phyloP scores from a whole-genome alignment of 2,113 vertebrate genomes.

The Melanotaenia duboulayi region DNA sequence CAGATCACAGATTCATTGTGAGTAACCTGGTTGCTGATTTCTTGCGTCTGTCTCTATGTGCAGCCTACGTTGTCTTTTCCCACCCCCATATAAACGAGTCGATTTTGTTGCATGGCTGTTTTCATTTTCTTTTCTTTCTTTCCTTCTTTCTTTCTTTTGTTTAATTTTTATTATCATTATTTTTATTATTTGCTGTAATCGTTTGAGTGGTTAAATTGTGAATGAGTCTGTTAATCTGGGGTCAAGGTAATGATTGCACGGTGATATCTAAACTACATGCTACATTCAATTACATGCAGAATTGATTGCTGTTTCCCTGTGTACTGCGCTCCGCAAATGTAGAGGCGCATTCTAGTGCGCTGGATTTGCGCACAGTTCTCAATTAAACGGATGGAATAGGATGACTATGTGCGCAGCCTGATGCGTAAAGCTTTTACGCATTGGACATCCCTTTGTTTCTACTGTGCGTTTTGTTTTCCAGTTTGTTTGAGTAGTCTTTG shows the following conservation, averaged over 20 bases:
- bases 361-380: conserved; percentile 27
- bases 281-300: conserved; percentile 61
- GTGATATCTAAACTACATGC: conserved; percentile 43
- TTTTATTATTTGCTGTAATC: conserved; percentile 20
- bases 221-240: conserved; percentile 38
- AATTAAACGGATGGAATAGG: conserved; percentile 26
- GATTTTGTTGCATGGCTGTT: conserved; percentile 17
- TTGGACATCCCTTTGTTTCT: conserved; percentile 75
- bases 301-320: conserved; percentile 52
- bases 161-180: too few species aligned
- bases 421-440: conserved; percentile 80
- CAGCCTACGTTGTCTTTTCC: not conserved
- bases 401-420: conserved; percentile 56
- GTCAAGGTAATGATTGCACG: conserved; percentile 38
- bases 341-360: conserved; percentile 26
- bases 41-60: conserved; percentile 25
- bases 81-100: conserved; percentile 21
- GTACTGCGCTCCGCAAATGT: conserved; percentile 46
- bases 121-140: not conserved
- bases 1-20: conserved; percentile 73
- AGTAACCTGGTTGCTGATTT: conserved; percentile 66
- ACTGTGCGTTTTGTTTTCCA: conserved; percentile 55
- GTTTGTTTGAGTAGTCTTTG: conserved; percentile 59
- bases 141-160: too few species aligned
- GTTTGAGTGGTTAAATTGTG: conserved; percentile 37